Percentiles rank a stretch among this genome's conserved stretches.
phyloP scores from a whole-genome alignment of 2,113 vertebrate species.

The Ibidorhyncha struthersii region DNA sequence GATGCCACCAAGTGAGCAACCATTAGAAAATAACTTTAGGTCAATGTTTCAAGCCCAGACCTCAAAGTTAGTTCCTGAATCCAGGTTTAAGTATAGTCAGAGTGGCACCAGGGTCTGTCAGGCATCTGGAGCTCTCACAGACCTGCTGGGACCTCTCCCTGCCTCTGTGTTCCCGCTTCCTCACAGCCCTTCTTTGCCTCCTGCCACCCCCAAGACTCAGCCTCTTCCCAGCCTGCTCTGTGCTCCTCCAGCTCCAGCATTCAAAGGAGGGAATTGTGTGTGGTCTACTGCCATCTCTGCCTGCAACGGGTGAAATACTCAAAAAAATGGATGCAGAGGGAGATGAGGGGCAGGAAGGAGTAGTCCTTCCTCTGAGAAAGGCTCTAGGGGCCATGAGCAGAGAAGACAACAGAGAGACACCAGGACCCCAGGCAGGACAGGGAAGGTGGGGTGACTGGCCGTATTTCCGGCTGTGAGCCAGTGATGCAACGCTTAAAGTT shows the following conservation, averaged over 20 bases:
- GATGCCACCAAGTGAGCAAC: not conserved
- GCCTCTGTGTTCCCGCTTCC: not conserved
- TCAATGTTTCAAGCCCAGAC: not conserved
- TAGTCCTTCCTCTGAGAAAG: not conserved
- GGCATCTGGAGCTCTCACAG: not conserved
- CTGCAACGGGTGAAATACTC: not conserved
- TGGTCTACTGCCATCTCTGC: not conserved
- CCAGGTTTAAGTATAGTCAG: not conserved
- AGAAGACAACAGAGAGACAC: not conserved
- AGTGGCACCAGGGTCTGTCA: not conserved
- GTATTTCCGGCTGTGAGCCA: not conserved
- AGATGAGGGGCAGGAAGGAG: not conserved
- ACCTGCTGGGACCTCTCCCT: not conserved
- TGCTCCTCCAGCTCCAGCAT: not conserved
- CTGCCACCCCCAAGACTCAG: not conserved
- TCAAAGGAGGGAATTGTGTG: not conserved
- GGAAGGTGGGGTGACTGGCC: not conserved
- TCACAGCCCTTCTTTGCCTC: not conserved
- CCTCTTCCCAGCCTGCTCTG: not conserved
- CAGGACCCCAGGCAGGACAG: not conserved
- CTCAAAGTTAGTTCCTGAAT: not conserved
- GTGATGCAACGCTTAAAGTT: accelerated
- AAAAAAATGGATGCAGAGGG: not conserved
- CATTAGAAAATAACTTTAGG: not conserved
- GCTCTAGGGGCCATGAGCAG: not conserved